Base-by-base conservation (phyloP, 35 echinoderm and acorn worm genomes). In the Stichopus chloronotus region DNA sequence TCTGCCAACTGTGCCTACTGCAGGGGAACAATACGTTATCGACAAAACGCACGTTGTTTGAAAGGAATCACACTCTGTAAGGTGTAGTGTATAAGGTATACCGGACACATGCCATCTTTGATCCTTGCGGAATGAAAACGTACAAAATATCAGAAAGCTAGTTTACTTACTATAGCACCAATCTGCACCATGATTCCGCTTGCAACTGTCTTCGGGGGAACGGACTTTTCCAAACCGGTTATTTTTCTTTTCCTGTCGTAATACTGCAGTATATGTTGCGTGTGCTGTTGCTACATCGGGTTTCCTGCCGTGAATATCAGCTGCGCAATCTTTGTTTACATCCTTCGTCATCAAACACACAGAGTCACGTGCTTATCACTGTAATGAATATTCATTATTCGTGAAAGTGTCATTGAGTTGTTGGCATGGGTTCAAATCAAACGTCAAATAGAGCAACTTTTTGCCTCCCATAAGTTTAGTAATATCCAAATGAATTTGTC, bases 251-350 rank as follows among this genome's bases (percentile, higher is more conserved):
- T 78, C 52, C 76, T 21, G 7, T 24, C n/a, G 76, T 9, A 5
- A 7, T 78, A 6, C 20, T 9, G 76, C 7, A 21, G 24, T 20
- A 78, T 25, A 5, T 78, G 76, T 11, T 78, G 23, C 21, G 23
- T 78, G 76, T 76, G 11, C 17, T 11, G 8, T 17, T 23, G 21
- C 76, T 6, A 17, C 5, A 6, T 78, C 20, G 5, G 21, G 25
- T 25, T 77, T 20, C 9, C 12, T 58, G 8, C 25, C 14, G 11
- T 13, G 25, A 56, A 85, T 19, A 85, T 85, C 82, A 85, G 82
- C 82, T 85, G 82, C 82, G 82, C 82, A 85, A 85, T 85, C 82
- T 85, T 85, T 85, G 82, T 85, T 85, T 85, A 85, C 82, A 85
- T 85, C 54, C 20, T 56, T 85, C 82, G 56, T 85, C 82, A 85